Evolutionary conservation across 2,797 vertebrate species (phyloP), one percentile per base, ranked within the genome.

Genomic region (Pteronotus mesoamericanus): DNA sequence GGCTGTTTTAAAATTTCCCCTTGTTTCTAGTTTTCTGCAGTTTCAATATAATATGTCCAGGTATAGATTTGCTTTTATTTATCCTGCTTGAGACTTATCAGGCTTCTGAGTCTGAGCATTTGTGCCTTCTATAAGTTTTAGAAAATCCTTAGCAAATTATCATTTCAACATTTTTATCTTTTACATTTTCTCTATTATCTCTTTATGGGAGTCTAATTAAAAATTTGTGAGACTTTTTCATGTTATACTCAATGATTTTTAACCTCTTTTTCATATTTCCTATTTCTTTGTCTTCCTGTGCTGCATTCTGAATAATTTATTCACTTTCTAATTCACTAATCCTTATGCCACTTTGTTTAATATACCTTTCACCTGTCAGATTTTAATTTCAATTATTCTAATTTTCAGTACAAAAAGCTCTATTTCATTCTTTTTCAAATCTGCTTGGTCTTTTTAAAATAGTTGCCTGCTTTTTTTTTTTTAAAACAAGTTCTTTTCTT

Each of bases 331-430:
- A 32, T 71, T 90, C 15, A 77, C 29, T 61, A 72, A 77, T 94
- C 44, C 18, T 66, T 24, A 48, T 6, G 9, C 91, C 21, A 53
- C 24, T 72, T 66, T 89, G 46, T 86, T 91, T 74, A 55, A 79
- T 53, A 44, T 72, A 16, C 14, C 26, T 55, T 94, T 93, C 53
- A 77, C 9, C 6, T 46, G 42, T 14, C 72, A 42, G 32, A 88
- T 37, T 95, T 87, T 48, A 21, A 46, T 77, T 77, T 90, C 19
- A 75, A 9, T 74, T 83, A 64, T 85, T 75, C 39, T 16, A 53
- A 79, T 93, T 91, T 71, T 91, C 48, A 91, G 74, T 86, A 75
- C 10, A 84, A 57, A 69, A 72, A 80, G 7, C 86, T 87, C 53
- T 59, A 0, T 57, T 95, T 34, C 15, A 84, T 57, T 80, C n/a